Evolutionary conservation across 2,888 invertebrate genomes (phyloP).

Genomic region (Cosmorhoe ocellata): DNA sequence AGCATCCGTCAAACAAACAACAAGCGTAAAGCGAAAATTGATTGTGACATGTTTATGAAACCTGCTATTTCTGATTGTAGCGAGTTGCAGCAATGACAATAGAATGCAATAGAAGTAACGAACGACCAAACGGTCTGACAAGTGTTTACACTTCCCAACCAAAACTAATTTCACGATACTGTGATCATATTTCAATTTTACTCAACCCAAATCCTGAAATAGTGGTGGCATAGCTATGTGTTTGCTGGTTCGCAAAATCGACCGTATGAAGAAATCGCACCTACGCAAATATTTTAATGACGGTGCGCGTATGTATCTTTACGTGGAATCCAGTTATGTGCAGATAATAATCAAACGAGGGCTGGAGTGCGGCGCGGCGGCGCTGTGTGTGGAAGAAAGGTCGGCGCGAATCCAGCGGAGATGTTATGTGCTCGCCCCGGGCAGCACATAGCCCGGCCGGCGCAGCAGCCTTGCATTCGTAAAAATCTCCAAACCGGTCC

Average conservation of each 20-base stretch:
- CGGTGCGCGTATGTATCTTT: constrained; percentile 56
- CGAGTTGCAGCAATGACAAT: constrained; percentile 35
- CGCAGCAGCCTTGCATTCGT: constrained; percentile 78
- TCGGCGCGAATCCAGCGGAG: constrained; percentile 76
- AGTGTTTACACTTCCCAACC: constrained; percentile 54
- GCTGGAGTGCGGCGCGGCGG: constrained; percentile 16
- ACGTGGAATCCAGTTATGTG: constrained; percentile 70
- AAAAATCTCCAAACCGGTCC: constrained; percentile 82
- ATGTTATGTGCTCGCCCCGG: constrained; percentile 73
- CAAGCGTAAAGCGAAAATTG: constrained; percentile 35
- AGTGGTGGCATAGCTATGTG: constrained; percentile 54
- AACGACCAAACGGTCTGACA: constrained; percentile 9
- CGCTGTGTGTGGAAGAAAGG: constrained; percentile 63
- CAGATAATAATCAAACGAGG: constrained; percentile 62
- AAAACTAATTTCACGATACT: constrained; percentile 42
- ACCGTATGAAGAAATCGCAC: constrained; percentile 51
- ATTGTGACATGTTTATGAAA: constrained; percentile 54
- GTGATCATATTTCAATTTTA: constrained; percentile 50
- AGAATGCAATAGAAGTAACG: constrained; percentile 23
- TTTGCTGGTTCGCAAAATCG: constrained; percentile 50
- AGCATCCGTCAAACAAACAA: constrained; percentile 29
- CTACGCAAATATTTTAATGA: constrained; percentile 65
- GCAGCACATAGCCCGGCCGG: constrained; percentile 70
- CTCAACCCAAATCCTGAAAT: constrained; percentile 63
- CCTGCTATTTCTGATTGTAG: constrained; percentile 51